A percentile compares a stretch with the other conserved stretches of the same genome.
Evolutionary conservation across 2,888 invertebrate genomes (phyloP).

Genomic region (Bruchidius siliquastri): DNA sequence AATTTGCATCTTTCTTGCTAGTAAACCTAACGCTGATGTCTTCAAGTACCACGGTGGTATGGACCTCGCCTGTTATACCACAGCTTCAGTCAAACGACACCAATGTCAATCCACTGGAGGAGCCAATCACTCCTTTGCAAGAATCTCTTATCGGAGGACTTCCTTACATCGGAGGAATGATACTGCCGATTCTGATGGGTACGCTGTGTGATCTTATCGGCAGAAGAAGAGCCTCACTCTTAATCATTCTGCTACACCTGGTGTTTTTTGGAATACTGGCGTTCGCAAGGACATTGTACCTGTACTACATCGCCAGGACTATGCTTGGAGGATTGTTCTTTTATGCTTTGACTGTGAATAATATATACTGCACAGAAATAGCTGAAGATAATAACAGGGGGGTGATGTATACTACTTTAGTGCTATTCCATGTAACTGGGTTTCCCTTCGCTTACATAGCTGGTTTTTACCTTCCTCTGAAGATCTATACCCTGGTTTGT

Average conservation of each 20-base stretch:
- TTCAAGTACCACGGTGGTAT: slow-evolving; percentile 1
- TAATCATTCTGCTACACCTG: neutral
- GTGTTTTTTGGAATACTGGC: neutral
- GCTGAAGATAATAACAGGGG: slow-evolving; percentile 1
- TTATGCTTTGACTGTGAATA: neutral
- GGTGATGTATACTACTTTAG: neutral
- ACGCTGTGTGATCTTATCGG: slow-evolving; percentile 1
- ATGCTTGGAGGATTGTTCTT: neutral
- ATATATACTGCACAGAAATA: neutral
- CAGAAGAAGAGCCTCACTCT: neutral
- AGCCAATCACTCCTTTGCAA: neutral
- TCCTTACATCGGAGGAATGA: slow-evolving; percentile 1
- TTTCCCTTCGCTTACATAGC: neutral
- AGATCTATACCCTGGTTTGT: neutral
- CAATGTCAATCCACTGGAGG: slow-evolving; percentile 1
- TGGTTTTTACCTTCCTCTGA: neutral
- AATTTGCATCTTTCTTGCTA: neutral
- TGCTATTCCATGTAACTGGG: neutral
- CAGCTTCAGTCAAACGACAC: neutral
- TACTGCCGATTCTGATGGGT: neutral
- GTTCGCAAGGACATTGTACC: neutral
- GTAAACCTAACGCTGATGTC: neutral
- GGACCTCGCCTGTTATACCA: slow-evolving; percentile 1
- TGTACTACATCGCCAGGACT: neutral
- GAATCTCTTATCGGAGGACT: slow-evolving; percentile 1